A percentile compares a stretch with the other conserved stretches of the same genome.
phyloP scores from a whole-genome alignment of 2,113 vertebrate genomes.

The Barbus barbus region DNA sequence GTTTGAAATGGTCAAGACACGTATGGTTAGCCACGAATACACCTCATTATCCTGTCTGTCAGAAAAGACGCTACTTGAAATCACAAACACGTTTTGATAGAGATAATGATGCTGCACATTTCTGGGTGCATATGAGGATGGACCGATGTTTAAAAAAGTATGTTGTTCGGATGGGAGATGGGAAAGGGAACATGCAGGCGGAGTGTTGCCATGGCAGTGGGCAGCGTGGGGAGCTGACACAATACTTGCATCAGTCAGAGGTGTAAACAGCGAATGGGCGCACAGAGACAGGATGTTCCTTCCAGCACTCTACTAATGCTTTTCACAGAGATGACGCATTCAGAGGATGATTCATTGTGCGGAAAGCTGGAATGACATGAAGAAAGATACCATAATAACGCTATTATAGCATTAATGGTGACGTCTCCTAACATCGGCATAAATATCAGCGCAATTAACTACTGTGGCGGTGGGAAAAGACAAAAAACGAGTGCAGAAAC shows the following conservation, averaged over 20 bases:
- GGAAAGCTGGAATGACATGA: slow-evolving; percentile 13
- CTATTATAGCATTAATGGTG: slow-evolving; percentile 30
- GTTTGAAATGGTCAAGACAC: background rate
- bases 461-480: background rate
- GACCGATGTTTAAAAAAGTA: background rate
- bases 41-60: background rate
- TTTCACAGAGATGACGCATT: slow-evolving; percentile 3
- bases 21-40: background rate
- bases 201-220: slow-evolving; percentile 54
- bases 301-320: slow-evolving; percentile 41
- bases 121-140: background rate
- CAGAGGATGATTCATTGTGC: slow-evolving; percentile 25
- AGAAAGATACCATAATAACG: slow-evolving; percentile 28
- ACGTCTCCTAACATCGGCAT: background rate
- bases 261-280: slow-evolving; percentile 15
- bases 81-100: slow-evolving; percentile 12
- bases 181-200: slow-evolving; percentile 35
- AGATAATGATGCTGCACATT: background rate
- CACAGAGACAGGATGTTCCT: slow-evolving; percentile 33
- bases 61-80: background rate
- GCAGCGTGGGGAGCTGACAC: slow-evolving; percentile 53
- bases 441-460: slow-evolving; percentile 23
- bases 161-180: slow-evolving; percentile 22
- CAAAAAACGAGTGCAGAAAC: background rate
- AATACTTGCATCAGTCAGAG: slow-evolving; percentile 57